Conservation (phyloP, 2,113 vertebrate species). For the Hystrix brachyura region DNA sequence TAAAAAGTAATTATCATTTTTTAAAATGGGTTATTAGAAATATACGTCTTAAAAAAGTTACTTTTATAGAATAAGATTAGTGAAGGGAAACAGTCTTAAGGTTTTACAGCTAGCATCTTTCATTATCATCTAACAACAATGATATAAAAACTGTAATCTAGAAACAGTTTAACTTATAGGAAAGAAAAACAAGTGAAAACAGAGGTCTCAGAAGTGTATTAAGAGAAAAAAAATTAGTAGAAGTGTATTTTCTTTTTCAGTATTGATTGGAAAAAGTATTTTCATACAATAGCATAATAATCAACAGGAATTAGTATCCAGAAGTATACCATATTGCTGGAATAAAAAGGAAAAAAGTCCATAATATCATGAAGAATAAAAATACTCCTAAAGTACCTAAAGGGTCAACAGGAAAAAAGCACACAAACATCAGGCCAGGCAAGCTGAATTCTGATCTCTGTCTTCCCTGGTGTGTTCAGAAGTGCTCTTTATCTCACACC, state of each 20-base stretch:
- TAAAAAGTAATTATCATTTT: neutral
- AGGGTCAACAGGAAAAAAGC: neutral
- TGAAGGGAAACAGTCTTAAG: slow-evolving; percentile 1
- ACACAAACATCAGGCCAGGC: neutral
- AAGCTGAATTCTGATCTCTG: neutral
- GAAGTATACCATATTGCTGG: neutral
- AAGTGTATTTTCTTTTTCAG: neutral
- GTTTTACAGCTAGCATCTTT: neutral
- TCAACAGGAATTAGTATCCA: neutral
- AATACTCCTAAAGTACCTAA: slow-evolving; percentile 24
- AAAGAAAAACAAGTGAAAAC: neutral
- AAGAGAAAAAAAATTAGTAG: neutral
- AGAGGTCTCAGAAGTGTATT: neutral
- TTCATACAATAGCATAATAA: slow-evolving; percentile 48
- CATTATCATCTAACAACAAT: slow-evolving; percentile 34
- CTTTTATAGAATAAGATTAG: slow-evolving; percentile 1
- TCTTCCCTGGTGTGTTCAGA: neutral
- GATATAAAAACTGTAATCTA: neutral
- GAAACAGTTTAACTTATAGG: neutral
- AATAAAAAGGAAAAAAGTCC: neutral
- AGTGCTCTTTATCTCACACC: neutral
- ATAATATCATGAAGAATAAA: slow-evolving; percentile 32
- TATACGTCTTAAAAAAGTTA: neutral
- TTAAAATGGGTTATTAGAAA: slow-evolving; percentile 14
- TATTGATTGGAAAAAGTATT: slow-evolving; percentile 45